Evolutionary conservation across 2,888 invertebrate species (phyloP), one percentile per base, ranked within the genome.

Genomic region (Cosmia pyralina): DNA sequence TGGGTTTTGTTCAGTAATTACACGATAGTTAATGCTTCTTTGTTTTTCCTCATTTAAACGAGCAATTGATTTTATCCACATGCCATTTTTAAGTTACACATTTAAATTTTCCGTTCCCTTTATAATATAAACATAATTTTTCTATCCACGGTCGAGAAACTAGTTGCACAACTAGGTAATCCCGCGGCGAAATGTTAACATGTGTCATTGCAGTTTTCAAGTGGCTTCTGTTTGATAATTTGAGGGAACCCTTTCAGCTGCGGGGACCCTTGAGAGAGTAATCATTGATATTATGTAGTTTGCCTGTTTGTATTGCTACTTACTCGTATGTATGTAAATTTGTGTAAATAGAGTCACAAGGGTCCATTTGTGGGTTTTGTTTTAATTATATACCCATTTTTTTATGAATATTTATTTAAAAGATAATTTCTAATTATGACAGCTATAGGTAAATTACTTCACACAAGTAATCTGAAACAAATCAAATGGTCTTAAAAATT

Each of bases 181-280:
- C 74, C 68, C 44, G 38, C 46, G 67, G 68, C 85, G 82, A 92
- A 94, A 93, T 92, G 92, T 92, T 92, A 93, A 93, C 95, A 96
- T 95, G 95, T 96, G 96, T 96, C 95, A 93, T 90, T 93, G 94
- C 93, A 94, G 93, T 93, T 95, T 93, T 95, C 91, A 94, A 96
- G 96, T 95, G 94, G 94, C 90, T 92, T 92, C 93, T 87, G 83
- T 94, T 94, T 93, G 92, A 93, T 93, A 92, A 93, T 94, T 92
- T 92, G 91, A 90, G 88, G 88, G 93, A 93, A 92, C 94, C 95
- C 94, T 93, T 95, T 91, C 89, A 90, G 85, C 69, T 74, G 75
- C 64, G 1, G 73, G 77, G 41, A 85, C 91, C 89, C 88, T 90
- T 82, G 88, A 91, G 90, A 88, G 89, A 89, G 91, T 90, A 91